Percentiles rank a stretch among this genome's conserved stretches.
Evolutionary conservation across 2,797 vertebrate species (phyloP).

Genomic region (Rachycentron canadum): DNA sequence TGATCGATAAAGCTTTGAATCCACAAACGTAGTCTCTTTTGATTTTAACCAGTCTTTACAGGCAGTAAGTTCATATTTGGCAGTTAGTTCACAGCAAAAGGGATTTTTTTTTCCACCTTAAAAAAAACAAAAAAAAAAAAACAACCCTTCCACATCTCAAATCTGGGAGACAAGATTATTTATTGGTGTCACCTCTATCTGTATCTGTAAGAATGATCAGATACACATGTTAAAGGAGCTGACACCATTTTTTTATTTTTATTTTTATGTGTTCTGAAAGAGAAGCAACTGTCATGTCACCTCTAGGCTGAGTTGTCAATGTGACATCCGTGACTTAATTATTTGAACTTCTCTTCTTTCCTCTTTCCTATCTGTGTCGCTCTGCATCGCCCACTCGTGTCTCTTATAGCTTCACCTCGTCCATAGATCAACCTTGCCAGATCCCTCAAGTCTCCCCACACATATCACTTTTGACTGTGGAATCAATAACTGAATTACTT

Average conservation of each 20-base stretch:
- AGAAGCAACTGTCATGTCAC: constrained; percentile 36
- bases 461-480: constrained; percentile 77
- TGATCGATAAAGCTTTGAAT: constrained; percentile 40
- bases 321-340: constrained; percentile 44
- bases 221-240: constrained; percentile 27
- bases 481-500: constrained; percentile 83
- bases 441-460: constrained; percentile 67
- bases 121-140: constrained; percentile 9
- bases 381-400: constrained; percentile 40
- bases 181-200: constrained; percentile 15
- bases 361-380: constrained; percentile 3
- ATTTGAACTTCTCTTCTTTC: constrained; percentile 32
- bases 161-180: constrained; percentile 14
- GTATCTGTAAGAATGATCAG: constrained; percentile 2
- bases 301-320: neutral
- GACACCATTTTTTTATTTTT: constrained; percentile 27
- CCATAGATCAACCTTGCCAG: constrained; percentile 62
- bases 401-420: constrained; percentile 45
- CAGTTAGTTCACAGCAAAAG: neutral
- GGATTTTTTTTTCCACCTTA: neutral
- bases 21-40: neutral
- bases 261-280: constrained; percentile 26
- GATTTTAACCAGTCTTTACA: neutral
- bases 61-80: constrained; percentile 33
- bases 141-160: constrained; percentile 16